Evolutionary conservation across 2,113 vertebrate species (phyloP), one percentile per base, ranked within the genome.

Genomic region (Zosterops borbonicus): DNA sequence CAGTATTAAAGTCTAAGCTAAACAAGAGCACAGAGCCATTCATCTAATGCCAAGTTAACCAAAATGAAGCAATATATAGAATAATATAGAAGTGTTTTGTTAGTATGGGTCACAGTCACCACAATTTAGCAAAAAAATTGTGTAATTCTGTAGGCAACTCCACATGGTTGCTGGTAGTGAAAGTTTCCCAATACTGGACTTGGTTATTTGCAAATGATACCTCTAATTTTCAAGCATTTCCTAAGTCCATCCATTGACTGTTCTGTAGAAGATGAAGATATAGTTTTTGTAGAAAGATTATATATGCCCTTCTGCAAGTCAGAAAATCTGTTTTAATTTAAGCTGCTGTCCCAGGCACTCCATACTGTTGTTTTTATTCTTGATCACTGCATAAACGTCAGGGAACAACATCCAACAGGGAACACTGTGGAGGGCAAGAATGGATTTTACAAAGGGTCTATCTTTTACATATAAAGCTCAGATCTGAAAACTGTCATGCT

Each of bases 21-120:
- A 96, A 96, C 63, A 95, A 85, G 68, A 83, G 52, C 92, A 86
- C 71, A 77, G 74, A 94, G 86, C 69, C 46, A 5, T 81, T 79
- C 18, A 91, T 37, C 8, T 55, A 37, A 33, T 75, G 39, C 16
- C 55, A 95, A 97, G 93, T 94, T 92, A 96, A 47, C 47, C 49
- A 82, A 71, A 53, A 29, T 15, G 14, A 89, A 62, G 60, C 35
- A 29, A 42, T 37, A 89, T 52, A 35, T 50, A 62, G 75, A 41
- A 49, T 56, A 82, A 50, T 80, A 9, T 37, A 84, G 33, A 94
- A 71, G 21, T 81, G 7, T 83, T 75, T 93, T 89, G 65, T 81
- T 74, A 17, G 13, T 91, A 73, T 94, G 63, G 89, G 63, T 93
- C 87, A 83, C 28, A 23, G 44, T 62, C 19, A 35, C 42, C 63